These are phyloP conservation scores for Chrysocyon brachyurus DNA, from an alignment of 2,797 vertebrate species.

Conservation along the genomic window DNA sequence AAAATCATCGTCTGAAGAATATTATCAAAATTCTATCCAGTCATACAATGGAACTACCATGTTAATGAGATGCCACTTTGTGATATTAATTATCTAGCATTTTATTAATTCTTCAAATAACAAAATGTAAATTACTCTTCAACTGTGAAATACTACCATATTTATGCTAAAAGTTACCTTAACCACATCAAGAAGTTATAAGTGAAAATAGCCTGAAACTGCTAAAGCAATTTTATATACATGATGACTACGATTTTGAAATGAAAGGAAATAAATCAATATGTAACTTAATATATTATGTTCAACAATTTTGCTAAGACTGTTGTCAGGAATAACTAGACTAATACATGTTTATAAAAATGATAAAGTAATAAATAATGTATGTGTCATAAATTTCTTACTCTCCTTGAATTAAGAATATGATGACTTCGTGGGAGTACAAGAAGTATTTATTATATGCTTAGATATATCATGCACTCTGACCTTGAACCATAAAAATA, in stretches of 20 bases:
- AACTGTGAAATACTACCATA: not conserved
- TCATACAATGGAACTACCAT: not conserved
- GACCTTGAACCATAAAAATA: not conserved
- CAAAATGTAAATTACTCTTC: not conserved
- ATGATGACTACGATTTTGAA: not conserved
- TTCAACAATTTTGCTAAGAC: slow-evolving; percentile 18
- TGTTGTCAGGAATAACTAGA: not conserved
- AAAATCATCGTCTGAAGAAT: not conserved
- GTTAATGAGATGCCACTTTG: not conserved
- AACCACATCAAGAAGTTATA: not conserved
- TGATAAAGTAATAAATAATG: slow-evolving; percentile 43
- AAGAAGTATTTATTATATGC: not conserved
- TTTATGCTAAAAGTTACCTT: not conserved
- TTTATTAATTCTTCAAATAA: slow-evolving; percentile 2
- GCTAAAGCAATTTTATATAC: not conserved
- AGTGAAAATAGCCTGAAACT: slow-evolving; percentile 6
- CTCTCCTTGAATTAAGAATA: not conserved
- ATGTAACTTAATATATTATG: not conserved
- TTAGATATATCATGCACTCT: not conserved
- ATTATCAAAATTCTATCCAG: not conserved
- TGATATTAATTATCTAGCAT: not conserved
- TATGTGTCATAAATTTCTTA: not conserved
- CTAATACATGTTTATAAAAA: not conserved
- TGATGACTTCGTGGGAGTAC: not conserved
- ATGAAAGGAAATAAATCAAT: slow-evolving; percentile 8